Conservation (phyloP, 2,113 vertebrate species). For the Oceanodroma tethys region DNA sequence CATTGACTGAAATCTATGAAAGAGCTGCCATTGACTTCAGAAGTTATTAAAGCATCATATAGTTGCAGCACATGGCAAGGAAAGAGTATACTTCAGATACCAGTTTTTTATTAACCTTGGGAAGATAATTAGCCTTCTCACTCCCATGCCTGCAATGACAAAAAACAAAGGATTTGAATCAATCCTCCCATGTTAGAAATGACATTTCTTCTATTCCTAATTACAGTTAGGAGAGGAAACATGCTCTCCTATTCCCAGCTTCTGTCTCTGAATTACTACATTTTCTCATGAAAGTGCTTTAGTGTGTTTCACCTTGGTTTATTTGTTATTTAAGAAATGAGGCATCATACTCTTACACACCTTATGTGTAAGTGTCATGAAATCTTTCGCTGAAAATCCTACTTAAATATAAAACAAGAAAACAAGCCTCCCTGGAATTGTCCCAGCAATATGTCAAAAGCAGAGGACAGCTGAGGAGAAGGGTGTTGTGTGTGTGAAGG, state of each 20-base stretch:
- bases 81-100: neutral
- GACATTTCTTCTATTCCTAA: neutral
- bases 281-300: neutral
- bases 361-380: neutral
- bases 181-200: neutral
- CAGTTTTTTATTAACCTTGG: neutral
- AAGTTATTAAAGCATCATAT: neutral
- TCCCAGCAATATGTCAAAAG: conserved; percentile 32
- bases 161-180: neutral
- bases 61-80: neutral
- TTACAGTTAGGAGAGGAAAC: neutral
- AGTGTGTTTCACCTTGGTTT: neutral
- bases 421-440: neutral
- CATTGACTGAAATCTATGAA: neutral
- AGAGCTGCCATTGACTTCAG: neutral
- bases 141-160: neutral
- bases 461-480: conserved; percentile 12
- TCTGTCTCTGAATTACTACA: neutral
- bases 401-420: neutral
- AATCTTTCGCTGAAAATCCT: neutral
- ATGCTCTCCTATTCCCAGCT: neutral
- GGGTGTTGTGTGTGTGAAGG: conserved; percentile 31
- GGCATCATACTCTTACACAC: neutral
- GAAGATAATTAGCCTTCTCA: neutral
- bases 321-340: neutral